These are phyloP conservation scores for Hylomyscus alleni DNA, from an alignment of 2,797 vertebrate species.

Conservation along the genomic window DNA sequence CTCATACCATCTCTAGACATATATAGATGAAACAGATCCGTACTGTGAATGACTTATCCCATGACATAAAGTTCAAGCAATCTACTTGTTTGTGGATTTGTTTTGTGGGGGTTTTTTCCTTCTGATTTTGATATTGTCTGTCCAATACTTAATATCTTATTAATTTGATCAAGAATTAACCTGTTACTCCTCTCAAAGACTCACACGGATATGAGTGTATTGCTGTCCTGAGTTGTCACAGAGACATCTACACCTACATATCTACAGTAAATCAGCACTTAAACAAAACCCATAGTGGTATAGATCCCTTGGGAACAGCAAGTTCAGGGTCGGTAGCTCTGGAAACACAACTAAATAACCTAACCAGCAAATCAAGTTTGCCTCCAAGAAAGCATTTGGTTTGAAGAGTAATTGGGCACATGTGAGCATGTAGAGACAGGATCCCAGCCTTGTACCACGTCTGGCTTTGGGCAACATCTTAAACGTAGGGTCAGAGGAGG, in stretches of 20 bases:
- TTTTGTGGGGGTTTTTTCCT: background rate
- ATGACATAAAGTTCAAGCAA: background rate
- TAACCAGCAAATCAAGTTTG: slow-evolving; percentile 67
- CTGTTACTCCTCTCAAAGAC: background rate
- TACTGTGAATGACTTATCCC: background rate
- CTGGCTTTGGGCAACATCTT: background rate
- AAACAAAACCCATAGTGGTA: slow-evolving; percentile 45
- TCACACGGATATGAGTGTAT: background rate
- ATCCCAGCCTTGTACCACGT: background rate
- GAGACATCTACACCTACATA: background rate
- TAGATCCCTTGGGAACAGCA: slow-evolving; percentile 14
- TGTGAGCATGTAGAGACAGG: no score
- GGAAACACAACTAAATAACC: slow-evolving; percentile 69
- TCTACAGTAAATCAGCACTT: background rate
- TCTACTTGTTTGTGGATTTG: background rate
- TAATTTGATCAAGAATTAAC: background rate
- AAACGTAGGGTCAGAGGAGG: background rate
- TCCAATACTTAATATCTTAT: background rate
- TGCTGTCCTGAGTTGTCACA: background rate
- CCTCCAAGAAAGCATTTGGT: slow-evolving; percentile 55
- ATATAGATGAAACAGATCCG: background rate
- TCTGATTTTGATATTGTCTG: background rate
- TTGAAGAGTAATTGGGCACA: background rate
- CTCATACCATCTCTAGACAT: background rate
- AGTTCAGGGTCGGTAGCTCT: slow-evolving; percentile 71